A percentile compares a stretch with the other conserved stretches of the same genome.
These are phyloP conservation scores for Cebus imitator DNA, from an alignment of 2,113 vertebrate genomes.

Conservation along the genomic window DNA sequence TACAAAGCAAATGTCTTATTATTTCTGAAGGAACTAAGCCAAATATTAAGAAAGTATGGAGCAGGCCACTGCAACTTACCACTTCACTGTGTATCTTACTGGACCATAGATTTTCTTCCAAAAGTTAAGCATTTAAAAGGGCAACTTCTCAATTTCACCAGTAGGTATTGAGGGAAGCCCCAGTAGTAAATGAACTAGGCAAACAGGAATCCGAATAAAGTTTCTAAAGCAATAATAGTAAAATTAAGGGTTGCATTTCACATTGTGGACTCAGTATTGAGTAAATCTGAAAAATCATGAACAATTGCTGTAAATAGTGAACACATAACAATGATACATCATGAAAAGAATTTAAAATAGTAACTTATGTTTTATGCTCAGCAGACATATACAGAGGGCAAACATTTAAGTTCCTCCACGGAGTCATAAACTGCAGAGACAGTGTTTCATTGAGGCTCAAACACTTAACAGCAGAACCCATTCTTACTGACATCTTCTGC, in stretches of 20 bases:
- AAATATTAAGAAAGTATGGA: not conserved
- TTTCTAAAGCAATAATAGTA: not conserved
- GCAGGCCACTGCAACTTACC: not conserved
- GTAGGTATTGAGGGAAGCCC: not conserved
- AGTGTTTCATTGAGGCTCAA: not conserved
- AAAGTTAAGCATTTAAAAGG: not conserved
- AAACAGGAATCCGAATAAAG: not conserved
- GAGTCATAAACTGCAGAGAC: not conserved
- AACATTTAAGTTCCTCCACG: not conserved
- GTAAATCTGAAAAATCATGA: not conserved
- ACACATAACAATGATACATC: not conserved
- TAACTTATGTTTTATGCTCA: not conserved
- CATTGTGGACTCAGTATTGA: not conserved
- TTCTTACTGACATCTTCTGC: not conserved
- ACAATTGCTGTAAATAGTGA: not conserved
- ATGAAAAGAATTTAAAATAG: not conserved
- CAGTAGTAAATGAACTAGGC: not conserved
- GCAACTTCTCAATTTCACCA: not conserved
- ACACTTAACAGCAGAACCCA: not conserved
- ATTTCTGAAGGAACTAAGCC: not conserved
- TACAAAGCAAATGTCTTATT: slow-evolving; percentile 23
- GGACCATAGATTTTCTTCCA: not conserved
- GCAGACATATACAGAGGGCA: not conserved
- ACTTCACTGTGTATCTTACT: not conserved
- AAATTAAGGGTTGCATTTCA: not conserved